Percentiles rank a stretch among this genome's conserved stretches.
These are phyloP conservation scores for Drosophila limbata DNA, from an alignment of 2,888 invertebrate genomes.

Conservation along the genomic window DNA sequence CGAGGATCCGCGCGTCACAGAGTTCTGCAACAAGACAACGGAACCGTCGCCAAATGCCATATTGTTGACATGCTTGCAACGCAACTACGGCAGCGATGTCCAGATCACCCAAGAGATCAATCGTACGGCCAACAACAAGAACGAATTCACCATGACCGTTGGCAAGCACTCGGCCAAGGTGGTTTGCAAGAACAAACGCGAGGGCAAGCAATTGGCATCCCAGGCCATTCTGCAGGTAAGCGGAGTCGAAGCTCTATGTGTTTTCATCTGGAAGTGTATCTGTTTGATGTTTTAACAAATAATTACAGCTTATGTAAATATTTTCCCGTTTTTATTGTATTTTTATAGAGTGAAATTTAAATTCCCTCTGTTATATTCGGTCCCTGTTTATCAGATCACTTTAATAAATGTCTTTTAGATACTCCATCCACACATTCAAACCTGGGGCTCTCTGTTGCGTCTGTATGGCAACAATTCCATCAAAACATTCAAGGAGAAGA, in stretches of 20 bases:
- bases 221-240: constrained; percentile 95
- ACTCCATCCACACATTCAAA: constrained; percentile 96
- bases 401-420: constrained; percentile 86
- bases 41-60: constrained; percentile 98
- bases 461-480: constrained; percentile 96
- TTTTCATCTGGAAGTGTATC: neutral
- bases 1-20: constrained; percentile 96
- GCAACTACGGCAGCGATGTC: constrained; percentile 96
- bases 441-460: constrained; percentile 97
- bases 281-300: too few relatives aligned
- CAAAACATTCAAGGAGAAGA: constrained; percentile 96
- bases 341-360: neutral
- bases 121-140: constrained; percentile 94
- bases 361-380: neutral
- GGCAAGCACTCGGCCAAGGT: constrained; percentile 96
- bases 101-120: constrained; percentile 95
- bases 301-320: too few relatives aligned
- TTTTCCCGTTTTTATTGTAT: too few relatives aligned
- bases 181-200: constrained; percentile 97
- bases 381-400: neutral
- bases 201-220: constrained; percentile 98
- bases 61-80: constrained; percentile 94
- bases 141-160: constrained; percentile 97
- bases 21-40: constrained; percentile 98
- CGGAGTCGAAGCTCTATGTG: too few relatives aligned